Percentiles rank a stretch among this genome's conserved stretches.
Conservation (phyloP, 2,797 vertebrate species). For the Mormyrops boulengeri region DNA sequence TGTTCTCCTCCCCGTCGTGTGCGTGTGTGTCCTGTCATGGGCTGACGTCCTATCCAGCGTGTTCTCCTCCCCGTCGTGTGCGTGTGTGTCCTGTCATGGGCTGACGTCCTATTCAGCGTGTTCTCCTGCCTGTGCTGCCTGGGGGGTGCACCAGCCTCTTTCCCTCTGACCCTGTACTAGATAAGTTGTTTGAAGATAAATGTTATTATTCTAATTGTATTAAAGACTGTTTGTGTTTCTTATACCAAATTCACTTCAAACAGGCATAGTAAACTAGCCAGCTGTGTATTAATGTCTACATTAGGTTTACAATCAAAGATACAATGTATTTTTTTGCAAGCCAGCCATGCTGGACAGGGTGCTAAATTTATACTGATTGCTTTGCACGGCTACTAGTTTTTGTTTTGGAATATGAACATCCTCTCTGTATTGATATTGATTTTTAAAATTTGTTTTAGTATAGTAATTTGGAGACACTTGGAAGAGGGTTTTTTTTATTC, state of each 20-base stretch:
- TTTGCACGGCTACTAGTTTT: slow-evolving; percentile 16
- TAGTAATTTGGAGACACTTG: background rate
- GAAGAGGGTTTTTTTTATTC: background rate
- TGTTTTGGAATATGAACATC: background rate
- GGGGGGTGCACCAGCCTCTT: background rate
- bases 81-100: too few relatives aligned
- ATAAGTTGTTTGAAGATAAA: background rate
- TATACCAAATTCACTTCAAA: background rate
- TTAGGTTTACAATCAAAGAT: background rate
- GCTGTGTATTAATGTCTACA: background rate
- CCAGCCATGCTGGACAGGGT: background rate
- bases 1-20: too few relatives aligned
- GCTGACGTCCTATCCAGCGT: too few relatives aligned
- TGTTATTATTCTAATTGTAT: background rate
- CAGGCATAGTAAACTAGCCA: background rate
- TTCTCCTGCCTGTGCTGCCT: background rate
- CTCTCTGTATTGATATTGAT: slow-evolving; percentile 3
- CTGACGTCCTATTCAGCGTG: too few relatives aligned
- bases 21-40: too few relatives aligned
- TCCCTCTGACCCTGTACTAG: background rate
- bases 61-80: too few relatives aligned
- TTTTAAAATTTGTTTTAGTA: slow-evolving; percentile 29
- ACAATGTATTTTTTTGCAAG: background rate
- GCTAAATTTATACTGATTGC: background rate
- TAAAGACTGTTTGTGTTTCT: background rate